Base-by-base conservation (phyloP, 2,888 invertebrate species). In the Iselma pallidipennis region DNA sequence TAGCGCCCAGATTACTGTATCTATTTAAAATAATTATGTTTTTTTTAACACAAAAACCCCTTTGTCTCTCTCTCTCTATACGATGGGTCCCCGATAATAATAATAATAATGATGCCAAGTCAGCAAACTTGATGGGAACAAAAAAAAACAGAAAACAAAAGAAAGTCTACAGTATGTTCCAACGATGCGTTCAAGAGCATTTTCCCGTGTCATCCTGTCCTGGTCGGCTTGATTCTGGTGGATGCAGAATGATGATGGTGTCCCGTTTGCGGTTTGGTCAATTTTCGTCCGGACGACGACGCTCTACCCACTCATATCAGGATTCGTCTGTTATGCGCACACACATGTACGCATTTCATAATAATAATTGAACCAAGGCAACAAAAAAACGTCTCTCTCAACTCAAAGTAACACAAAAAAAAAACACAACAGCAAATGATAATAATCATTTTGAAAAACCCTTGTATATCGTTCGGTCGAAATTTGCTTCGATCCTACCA, bases 301-400 rank as follows among this genome's bases (percentile, higher is more conserved):
- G 58, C 62, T 57, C 52, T 62, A 49, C 54, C 21, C 54, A 45
- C 45, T 37, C 26, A 31, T 45, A 45, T 60, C 57, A 57, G 58
- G 66, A 68, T 68, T 69, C 66, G 70, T 64, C 64, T 50, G 66
- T 62, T 62, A 60, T 65, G 69, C 70, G 70, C 70, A 70, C 59
- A 61, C 67, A 21, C 21, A 45, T 45, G 21, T 21, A 45, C 45
- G 45, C 45, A 45, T 45, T 45, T 19, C 45, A 45, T 12, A 45
- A 45, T 12, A 45, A 45, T 45, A 45, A 45, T 45, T 45, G 45
- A 45, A 21, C 19, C 25, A 19, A 12, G n/a, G n/a, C n/a, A n/a
- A n/a, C n/a, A n/a, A n/a, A n/a, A n/a, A n/a, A n/a, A n/a, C n/a
- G n/a, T n/a, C n/a, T n/a, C n/a, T n/a, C n/a, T n/a, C n/a, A n/a